Conservation (phyloP, 2,113 vertebrate species). For the Nibea coibor region DNA sequence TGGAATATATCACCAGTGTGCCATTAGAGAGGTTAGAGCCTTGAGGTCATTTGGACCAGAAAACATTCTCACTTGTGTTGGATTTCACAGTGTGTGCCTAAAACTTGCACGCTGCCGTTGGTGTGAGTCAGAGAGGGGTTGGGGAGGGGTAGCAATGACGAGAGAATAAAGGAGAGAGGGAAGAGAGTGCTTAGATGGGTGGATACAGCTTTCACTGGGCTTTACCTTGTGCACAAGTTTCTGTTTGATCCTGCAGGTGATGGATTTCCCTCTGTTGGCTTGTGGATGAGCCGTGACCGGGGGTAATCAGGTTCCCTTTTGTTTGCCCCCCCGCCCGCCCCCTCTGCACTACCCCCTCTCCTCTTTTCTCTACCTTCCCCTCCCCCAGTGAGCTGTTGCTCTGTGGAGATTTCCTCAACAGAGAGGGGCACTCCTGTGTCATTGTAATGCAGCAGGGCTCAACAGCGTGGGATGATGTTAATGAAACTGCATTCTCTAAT, state of each 20-base stretch:
- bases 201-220: slow-evolving; percentile 74
- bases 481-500: slow-evolving; percentile 83
- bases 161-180: slow-evolving; percentile 56
- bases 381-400: slow-evolving; percentile 69
- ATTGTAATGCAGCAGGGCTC: slow-evolving; percentile 80
- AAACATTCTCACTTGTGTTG: slow-evolving; percentile 75
- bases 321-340: slow-evolving; percentile 57
- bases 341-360: slow-evolving; percentile 8
- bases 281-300: slow-evolving; percentile 80
- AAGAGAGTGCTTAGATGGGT: slow-evolving; percentile 60
- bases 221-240: slow-evolving; percentile 72
- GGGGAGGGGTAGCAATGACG: slow-evolving; percentile 37
- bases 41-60: slow-evolving; percentile 75
- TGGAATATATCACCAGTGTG: slow-evolving; percentile 75
- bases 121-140: slow-evolving; percentile 68
- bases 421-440: slow-evolving; percentile 79
- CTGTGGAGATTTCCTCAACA: slow-evolving; percentile 75
- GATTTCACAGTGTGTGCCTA: slow-evolving; percentile 80
- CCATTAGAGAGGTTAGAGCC: slow-evolving; percentile 64
- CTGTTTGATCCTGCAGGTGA: slow-evolving; percentile 81
- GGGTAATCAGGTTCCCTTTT: slow-evolving; percentile 79
- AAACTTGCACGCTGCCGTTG: slow-evolving; percentile 74
- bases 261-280: slow-evolving; percentile 75
- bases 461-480: slow-evolving; percentile 80
- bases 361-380: slow-evolving; percentile 55